Evolutionary conservation across 2,797 vertebrate species (phyloP).

Genomic region (Novumbra hubbsi): DNA sequence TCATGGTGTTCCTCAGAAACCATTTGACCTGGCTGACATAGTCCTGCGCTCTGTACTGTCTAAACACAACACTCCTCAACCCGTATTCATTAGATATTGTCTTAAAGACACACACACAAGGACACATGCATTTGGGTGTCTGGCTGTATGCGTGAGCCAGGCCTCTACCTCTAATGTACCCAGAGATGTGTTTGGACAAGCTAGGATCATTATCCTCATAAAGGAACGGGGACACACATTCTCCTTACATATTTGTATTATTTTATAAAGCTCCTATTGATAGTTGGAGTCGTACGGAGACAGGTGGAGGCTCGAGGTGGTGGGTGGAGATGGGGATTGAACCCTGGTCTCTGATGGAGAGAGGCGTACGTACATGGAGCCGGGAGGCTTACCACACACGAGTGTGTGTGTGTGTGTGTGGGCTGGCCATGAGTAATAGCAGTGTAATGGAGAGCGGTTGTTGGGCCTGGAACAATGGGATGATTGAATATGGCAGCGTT

Average conservation of each 20-base stretch:
- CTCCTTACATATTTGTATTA: no score
- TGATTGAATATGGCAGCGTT: constrained; percentile 44
- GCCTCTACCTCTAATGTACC: constrained; percentile 32
- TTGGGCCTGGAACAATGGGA: constrained; percentile 47
- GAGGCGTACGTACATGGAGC: no score
- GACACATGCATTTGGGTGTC: constrained; percentile 22
- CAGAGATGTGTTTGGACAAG: constrained; percentile 57
- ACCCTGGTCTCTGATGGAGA: no score
- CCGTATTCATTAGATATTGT: constrained; percentile 26
- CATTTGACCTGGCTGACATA: constrained; percentile 35
- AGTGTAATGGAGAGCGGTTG: constrained; percentile 58
- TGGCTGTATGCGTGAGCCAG: constrained; percentile 35
- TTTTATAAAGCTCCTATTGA: no score
- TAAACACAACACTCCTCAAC: constrained; percentile 25
- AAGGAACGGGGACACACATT: constrained; percentile 43
- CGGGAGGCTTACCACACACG: background rate
- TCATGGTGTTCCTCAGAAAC: constrained; percentile 24
- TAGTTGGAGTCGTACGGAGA: constrained; percentile 20
- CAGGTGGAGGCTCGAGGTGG: no score
- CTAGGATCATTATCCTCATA: constrained; percentile 50
- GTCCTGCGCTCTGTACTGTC: constrained; percentile 36
- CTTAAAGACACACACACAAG: constrained; percentile 7
- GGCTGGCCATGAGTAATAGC: constrained; percentile 56
- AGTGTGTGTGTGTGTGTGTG: constrained; percentile 34
- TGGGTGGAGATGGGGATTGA: no score